These are phyloP conservation scores for Charadrius vociferus DNA, from an alignment of 2,113 vertebrate species.

Conservation along the genomic window DNA sequence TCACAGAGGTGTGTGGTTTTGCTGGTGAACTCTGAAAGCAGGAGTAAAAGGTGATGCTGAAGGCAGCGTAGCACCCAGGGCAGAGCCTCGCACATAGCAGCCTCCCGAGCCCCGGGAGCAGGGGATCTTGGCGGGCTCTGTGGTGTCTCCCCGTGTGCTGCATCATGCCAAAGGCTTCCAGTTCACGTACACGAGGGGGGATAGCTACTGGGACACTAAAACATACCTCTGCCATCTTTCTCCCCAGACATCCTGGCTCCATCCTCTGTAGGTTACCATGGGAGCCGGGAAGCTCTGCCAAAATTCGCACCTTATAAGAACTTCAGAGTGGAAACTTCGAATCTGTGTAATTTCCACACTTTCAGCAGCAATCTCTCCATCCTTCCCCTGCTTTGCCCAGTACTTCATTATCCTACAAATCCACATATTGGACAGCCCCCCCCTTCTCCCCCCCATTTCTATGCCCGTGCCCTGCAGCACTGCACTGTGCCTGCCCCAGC, in stretches of 20 bases:
- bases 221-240: background rate
- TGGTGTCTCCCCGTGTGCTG: background rate
- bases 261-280: background rate
- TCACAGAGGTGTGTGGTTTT: background rate
- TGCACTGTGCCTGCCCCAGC: background rate
- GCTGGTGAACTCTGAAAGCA: background rate
- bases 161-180: background rate
- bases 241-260: conserved; percentile 60
- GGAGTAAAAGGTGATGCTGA: background rate
- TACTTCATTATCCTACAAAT: background rate
- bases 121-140: background rate
- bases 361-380: background rate
- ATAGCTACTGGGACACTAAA: background rate
- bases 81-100: fast-evolving
- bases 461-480: background rate
- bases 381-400: background rate
- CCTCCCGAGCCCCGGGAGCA: background rate
- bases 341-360: conserved; percentile 29
- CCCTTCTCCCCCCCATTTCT: background rate
- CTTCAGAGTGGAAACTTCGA: conserved; percentile 19
- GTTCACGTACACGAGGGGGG: fast-evolving
- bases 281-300: conserved; percentile 24
- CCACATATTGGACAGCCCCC: background rate
- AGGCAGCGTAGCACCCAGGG: background rate
- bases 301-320: conserved; percentile 45